A percentile compares a stretch with the other conserved stretches of the same genome.
phyloP scores from a whole-genome alignment of 2,888 invertebrate genomes.

The Lobophora halterata region DNA sequence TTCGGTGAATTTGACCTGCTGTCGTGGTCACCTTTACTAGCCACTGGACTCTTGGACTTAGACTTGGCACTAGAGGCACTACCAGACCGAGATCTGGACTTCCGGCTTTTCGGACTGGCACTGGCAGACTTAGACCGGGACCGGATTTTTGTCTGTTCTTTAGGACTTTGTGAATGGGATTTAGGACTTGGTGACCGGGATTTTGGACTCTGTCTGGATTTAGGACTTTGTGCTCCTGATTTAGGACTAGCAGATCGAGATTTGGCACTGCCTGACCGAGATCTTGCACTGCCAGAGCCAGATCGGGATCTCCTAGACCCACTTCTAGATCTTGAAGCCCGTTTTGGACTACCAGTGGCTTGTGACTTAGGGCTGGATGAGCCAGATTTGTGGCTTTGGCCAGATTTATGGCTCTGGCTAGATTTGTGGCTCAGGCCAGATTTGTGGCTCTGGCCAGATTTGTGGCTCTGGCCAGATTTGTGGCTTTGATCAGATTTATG shows the following conservation, averaged over 20 bases:
- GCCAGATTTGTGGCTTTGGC: slow-evolving; percentile 16
- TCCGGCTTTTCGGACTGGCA: slow-evolving; percentile 25
- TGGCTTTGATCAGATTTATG: no score
- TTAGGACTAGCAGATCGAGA: slow-evolving; percentile 56
- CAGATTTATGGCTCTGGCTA: no score
- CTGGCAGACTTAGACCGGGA: slow-evolving; percentile 28
- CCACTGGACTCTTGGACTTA: slow-evolving; percentile 40
- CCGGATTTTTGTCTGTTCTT: slow-evolving; percentile 38
- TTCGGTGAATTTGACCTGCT: slow-evolving; percentile 78
- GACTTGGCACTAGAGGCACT: slow-evolving; percentile 29
- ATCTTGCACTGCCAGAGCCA: slow-evolving; percentile 54
- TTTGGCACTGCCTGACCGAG: slow-evolving; percentile 52
- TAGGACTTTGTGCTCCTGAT: slow-evolving; percentile 58
- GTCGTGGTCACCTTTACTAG: slow-evolving; percentile 58
- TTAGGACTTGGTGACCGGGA: slow-evolving; percentile 46
- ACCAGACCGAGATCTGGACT: slow-evolving; percentile 36
- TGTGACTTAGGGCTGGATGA: slow-evolving; percentile 69
- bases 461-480: slow-evolving; percentile 40
- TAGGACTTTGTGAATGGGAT: slow-evolving; percentile 55
- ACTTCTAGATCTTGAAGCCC: slow-evolving; percentile 62
- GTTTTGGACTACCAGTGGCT: slow-evolving; percentile 64
- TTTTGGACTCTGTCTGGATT: slow-evolving; percentile 57
- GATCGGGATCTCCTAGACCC: slow-evolving; percentile 57
- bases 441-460: no score
- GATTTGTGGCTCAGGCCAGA: no score